Evolutionary conservation across 2,888 invertebrate genomes (phyloP).

Genomic region (Sacculina carcini): DNA sequence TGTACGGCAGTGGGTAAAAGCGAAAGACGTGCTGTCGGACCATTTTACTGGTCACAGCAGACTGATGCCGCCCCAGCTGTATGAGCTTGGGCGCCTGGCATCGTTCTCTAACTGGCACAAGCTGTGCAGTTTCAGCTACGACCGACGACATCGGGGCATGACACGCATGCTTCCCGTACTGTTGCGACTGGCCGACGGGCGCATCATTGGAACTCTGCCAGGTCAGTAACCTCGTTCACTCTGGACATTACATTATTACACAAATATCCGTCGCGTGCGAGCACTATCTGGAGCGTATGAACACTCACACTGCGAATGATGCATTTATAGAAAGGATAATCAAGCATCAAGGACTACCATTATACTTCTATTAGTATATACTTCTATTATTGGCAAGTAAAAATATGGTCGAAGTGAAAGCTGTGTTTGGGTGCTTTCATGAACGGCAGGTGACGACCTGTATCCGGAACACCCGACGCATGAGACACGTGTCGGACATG

Average conservation of each 20-base stretch:
- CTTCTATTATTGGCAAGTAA: too few species aligned
- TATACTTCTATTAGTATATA: too few species aligned
- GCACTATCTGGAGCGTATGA: too few species aligned
- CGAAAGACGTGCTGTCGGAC: neutral
- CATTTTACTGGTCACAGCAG: neutral
- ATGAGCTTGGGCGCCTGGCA: neutral
- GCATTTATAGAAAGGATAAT: too few species aligned
- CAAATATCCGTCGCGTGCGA: too few species aligned
- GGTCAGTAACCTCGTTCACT: neutral
- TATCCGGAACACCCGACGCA: neutral
- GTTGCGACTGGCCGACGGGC: neutral
- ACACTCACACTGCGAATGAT: too few species aligned
- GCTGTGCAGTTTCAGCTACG: neutral
- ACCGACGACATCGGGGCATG: neutral
- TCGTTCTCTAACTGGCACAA: neutral
- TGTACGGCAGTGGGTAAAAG: neutral
- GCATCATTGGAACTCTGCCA: neutral
- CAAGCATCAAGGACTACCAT: too few species aligned
- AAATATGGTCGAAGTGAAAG: neutral
- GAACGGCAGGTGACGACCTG: neutral
- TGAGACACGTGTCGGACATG: neutral
- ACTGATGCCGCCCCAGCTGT: conserved; percentile 5
- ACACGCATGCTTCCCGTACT: neutral
- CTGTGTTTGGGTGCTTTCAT: neutral
- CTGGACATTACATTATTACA: too few species aligned